These are phyloP conservation scores for Drosophila simulans DNA, from an alignment of 1,140 invertebrate genomes.

Conservation along the genomic window DNA sequence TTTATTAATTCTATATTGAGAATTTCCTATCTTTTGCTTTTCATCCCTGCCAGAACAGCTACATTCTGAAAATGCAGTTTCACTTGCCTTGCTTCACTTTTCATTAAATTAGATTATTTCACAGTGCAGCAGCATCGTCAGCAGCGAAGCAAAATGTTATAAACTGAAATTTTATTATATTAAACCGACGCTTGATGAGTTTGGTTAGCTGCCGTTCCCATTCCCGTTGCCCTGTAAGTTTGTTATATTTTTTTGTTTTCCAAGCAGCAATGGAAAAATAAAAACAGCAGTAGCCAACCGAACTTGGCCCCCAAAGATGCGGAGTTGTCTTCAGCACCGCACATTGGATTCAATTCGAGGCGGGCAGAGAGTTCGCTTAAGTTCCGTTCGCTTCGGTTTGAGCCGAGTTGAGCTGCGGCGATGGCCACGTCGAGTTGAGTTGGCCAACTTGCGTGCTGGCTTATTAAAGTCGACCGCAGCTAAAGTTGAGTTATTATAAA, in stretches of 20 bases:
- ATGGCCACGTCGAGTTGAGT: conserved; percentile 54
- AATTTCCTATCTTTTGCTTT: too few relatives aligned
- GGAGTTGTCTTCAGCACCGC: conserved; percentile 49
- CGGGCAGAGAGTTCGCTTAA: conserved; percentile 31
- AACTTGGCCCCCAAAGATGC: conserved; percentile 32
- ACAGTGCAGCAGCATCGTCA: conserved; percentile 22
- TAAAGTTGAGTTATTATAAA: conserved; percentile 80
- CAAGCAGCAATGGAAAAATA: conserved; percentile 8
- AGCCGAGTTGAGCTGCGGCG: conserved; percentile 30
- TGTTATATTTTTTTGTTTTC: conserved; percentile 51
- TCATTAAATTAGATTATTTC: background rate
- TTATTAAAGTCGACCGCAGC: conserved; percentile 79
- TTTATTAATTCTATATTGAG: too few relatives aligned
- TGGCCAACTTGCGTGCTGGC: conserved; percentile 80
- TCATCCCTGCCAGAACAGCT: too few relatives aligned
- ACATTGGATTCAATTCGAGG: conserved; percentile 73
- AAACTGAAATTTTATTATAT: conserved; percentile 79
- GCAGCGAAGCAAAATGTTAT: conserved; percentile 63
- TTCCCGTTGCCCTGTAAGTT: conserved; percentile 40
- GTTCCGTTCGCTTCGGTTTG: conserved; percentile 16
- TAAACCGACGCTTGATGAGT: conserved; percentile 79
- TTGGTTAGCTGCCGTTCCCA: conserved; percentile 64
- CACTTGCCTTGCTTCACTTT: background rate
- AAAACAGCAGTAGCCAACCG: conserved; percentile 20
- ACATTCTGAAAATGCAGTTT: background rate